Evolutionary conservation across 2,888 invertebrate species (phyloP).

Genomic region (Liodrosophila aerea): DNA sequence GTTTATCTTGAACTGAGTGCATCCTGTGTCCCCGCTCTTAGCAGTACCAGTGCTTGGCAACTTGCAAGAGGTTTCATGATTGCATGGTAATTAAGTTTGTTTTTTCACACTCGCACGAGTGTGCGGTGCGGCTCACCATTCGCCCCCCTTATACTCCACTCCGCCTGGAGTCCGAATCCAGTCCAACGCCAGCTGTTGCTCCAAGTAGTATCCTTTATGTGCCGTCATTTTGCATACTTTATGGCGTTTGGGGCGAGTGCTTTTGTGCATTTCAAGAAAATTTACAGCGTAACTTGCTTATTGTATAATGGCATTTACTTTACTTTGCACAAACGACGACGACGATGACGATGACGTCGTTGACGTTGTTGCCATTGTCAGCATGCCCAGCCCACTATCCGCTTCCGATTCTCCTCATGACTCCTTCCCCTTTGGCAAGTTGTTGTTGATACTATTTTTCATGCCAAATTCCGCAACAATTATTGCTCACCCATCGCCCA

Average conservation of each 20-base stretch:
- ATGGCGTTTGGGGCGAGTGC: constrained; percentile 69
- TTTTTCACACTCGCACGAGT: constrained; percentile 32
- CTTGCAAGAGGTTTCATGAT: too few relatives aligned
- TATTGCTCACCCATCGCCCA: constrained; percentile 54
- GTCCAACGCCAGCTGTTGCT: constrained; percentile 23
- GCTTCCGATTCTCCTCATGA: too few relatives aligned
- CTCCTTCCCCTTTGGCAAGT: background rate
- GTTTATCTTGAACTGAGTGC: background rate
- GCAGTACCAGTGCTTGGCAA: too few relatives aligned
- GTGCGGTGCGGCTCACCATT: constrained; percentile 1
- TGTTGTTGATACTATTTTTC: constrained; percentile 1
- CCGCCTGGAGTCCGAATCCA: background rate
- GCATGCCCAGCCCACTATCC: constrained; percentile 9
- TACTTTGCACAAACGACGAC: constrained; percentile 58
- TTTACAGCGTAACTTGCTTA: constrained; percentile 67
- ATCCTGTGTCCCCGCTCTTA: too few relatives aligned
- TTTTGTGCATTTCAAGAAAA: constrained; percentile 70
- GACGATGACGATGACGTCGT: background rate
- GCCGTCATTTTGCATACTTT: constrained; percentile 69
- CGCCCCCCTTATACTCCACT: background rate
- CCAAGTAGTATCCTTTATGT: constrained; percentile 60
- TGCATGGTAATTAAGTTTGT: constrained; percentile 38
- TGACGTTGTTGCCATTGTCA: constrained; percentile 4
- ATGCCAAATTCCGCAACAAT: constrained; percentile 55
- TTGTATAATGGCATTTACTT: constrained; percentile 72